These are phyloP conservation scores for Microtus montanus DNA, from an alignment of 2,113 vertebrate genomes.

Conservation along the genomic window DNA sequence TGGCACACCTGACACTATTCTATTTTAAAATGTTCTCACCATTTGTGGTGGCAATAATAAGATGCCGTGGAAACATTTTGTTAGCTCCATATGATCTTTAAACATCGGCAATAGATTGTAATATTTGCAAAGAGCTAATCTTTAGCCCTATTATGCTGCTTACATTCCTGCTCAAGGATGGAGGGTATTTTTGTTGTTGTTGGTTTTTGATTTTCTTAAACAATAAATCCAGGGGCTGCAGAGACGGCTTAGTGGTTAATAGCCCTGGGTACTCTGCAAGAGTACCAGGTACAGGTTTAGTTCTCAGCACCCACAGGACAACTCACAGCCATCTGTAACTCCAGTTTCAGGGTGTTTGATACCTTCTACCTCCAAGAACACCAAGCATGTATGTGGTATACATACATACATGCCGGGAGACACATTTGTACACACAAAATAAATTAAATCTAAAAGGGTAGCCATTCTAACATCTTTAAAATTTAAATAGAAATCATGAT, in stretches of 20 bases:
- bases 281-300: not conserved
- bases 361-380: not conserved
- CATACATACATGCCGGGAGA: not conserved
- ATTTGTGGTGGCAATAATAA: not conserved
- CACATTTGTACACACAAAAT: not conserved
- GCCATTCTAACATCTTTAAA: constrained; percentile 8
- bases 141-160: not conserved
- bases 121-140: constrained; percentile 12
- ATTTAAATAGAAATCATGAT: not conserved
- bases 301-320: not conserved
- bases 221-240: not conserved
- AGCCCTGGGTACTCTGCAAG: not conserved
- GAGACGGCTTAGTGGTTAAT: not conserved
- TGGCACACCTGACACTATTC: not conserved
- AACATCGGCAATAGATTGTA: not conserved
- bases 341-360: not conserved
- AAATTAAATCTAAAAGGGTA: not conserved
- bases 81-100: constrained; percentile 1
- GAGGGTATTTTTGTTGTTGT: not conserved
- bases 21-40: not conserved
- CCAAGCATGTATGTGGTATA: not conserved
- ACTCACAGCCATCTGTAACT: not conserved
- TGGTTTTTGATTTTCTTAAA: not conserved
- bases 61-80: not conserved
- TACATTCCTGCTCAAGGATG: not conserved